These are phyloP conservation scores for Hucho hucho DNA, from an alignment of 2,113 vertebrate species.

Conservation along the genomic window DNA sequence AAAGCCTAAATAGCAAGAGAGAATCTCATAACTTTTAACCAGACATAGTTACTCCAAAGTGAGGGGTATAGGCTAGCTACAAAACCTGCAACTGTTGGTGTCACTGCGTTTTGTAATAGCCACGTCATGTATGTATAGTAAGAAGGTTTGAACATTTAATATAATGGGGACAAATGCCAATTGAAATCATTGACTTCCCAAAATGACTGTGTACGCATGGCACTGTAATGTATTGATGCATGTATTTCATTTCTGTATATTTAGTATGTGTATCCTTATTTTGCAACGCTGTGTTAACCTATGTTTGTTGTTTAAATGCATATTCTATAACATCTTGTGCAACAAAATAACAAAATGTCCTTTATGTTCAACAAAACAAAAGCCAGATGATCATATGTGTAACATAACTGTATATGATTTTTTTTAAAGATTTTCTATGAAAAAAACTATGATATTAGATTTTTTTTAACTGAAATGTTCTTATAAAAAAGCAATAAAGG, in stretches of 20 bases:
- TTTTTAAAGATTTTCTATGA: slow-evolving; percentile 77
- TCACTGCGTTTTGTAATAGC: slow-evolving; percentile 56
- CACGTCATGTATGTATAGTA: slow-evolving; percentile 66
- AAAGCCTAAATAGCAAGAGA: slow-evolving; percentile 14
- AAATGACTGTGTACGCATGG: slow-evolving; percentile 77
- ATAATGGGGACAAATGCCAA: slow-evolving; percentile 63
- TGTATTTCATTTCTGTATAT: slow-evolving; percentile 66
- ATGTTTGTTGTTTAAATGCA: slow-evolving; percentile 64
- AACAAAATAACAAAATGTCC: slow-evolving; percentile 59
- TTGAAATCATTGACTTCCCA: slow-evolving; percentile 67
- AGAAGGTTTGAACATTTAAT: slow-evolving; percentile 70
- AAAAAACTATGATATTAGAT: slow-evolving; percentile 59
- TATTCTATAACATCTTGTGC: slow-evolving; percentile 66
- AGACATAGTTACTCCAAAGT: slow-evolving; percentile 31
- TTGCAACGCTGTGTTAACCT: slow-evolving; percentile 54
- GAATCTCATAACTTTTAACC: slow-evolving; percentile 20
- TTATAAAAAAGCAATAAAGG: slow-evolving; percentile 63
- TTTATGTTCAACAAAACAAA: slow-evolving; percentile 57
- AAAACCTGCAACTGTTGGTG: slow-evolving; percentile 29
- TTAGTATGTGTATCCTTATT: slow-evolving; percentile 53
- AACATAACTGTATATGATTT: slow-evolving; percentile 72
- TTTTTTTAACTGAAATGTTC: slow-evolving; percentile 70
- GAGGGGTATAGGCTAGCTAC: slow-evolving; percentile 16
- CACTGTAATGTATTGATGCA: slow-evolving; percentile 75
- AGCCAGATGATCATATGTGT: slow-evolving; percentile 64